phyloP scores from a whole-genome alignment of 2,797 vertebrate species.

The Sarcoramphus papa region DNA sequence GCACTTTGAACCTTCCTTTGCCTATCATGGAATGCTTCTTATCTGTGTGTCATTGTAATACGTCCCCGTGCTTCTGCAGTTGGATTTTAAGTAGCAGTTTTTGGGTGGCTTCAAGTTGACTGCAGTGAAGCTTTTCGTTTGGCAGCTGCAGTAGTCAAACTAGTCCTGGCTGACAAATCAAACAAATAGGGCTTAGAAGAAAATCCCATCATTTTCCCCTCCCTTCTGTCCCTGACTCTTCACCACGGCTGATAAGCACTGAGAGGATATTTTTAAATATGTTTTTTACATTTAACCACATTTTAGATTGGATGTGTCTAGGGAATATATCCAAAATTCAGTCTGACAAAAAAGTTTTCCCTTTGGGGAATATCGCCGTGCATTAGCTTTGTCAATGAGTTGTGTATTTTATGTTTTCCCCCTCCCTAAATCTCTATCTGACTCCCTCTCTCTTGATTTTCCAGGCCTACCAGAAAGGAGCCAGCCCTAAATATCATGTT shows the following conservation, averaged over 20 bases:
- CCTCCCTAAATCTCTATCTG: not conserved
- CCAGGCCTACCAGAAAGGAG: constrained; percentile 84
- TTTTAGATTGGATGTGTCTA: not conserved
- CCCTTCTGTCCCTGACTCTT: not conserved
- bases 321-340: not conserved
- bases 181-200: not conserved
- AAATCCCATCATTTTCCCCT: not conserved
- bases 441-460: not conserved
- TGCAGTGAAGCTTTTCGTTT: not conserved
- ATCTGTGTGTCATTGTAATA: not conserved
- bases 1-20: not conserved
- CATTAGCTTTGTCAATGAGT: not conserved
- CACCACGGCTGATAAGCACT: not conserved
- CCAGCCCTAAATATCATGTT: constrained; percentile 74
- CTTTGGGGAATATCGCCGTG: not conserved
- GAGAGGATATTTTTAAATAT: not conserved
- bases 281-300: not conserved
- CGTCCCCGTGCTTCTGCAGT: not conserved
- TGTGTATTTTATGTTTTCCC: not conserved
- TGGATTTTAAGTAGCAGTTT: not conserved
- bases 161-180: not conserved
- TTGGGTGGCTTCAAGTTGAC: not conserved
- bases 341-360: not conserved
- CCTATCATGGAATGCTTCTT: not conserved
- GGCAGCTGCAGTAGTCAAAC: not conserved